Evolutionary conservation across 1,140 invertebrate species (phyloP), one percentile per base, ranked within the genome.

Genomic region (Episyrphus balteatus): DNA sequence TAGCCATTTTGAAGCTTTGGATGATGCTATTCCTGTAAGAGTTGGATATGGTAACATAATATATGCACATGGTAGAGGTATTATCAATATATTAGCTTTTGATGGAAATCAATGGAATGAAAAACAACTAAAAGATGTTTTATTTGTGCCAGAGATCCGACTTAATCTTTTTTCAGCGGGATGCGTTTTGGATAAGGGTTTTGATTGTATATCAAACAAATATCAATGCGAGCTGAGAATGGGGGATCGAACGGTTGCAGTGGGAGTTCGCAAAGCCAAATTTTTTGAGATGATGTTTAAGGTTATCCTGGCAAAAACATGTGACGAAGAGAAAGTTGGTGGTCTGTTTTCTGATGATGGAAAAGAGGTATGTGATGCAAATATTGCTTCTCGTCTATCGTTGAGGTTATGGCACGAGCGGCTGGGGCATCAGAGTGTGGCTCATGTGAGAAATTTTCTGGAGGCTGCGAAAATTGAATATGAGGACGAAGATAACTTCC

Each of bases 391-490:
- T 21, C 50, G 44, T 34, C 43, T 52, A 36, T 50, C 44, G 37
- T 46, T 70, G 39, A 44, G 59, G 34, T 46, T 57, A 34, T 71
- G 68, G 66, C 64, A 71, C 49, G 36, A 66, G 55, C 54, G 53
- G 34, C 42, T 71, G 21, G 65, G 58, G 5, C 68, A 72, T 55
- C 62, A 71, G 49, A 72, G 70, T 52, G 54, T 61, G 7, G 31
- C 48, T 21, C 58, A 68, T 13, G 61, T 71, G 12, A 67, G 54
- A 53, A 42, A 54, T n/a, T 45, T 62, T 14, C 47, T 70, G 12
- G 56, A 19, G 57, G 61, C 7, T 56, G 66, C 47, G 15, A 55
- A n/a, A 18, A 47, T 41, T 47, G 6, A 15, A 38, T 46, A 19
- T 39, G 37, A 21, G 5, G 46, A 33, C 14, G 46, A 47, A 31